A percentile compares a stretch with the other conserved stretches of the same genome.
Evolutionary conservation across 2,888 invertebrate species (phyloP).

Genomic region (Cheilosia grossa): DNA sequence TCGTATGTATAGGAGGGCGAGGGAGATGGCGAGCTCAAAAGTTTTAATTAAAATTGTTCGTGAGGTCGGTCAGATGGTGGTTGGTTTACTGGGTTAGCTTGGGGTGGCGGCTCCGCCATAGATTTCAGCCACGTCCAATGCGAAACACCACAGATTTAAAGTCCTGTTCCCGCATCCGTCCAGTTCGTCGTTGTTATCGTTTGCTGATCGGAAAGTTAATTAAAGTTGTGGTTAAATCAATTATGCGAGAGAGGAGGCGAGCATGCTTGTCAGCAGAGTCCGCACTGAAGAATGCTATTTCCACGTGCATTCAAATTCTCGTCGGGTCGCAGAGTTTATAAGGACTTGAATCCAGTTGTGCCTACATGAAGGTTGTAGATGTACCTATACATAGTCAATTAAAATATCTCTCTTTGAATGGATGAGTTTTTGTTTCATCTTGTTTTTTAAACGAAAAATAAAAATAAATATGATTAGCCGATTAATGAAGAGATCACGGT

Average conservation of each 20-base stretch:
- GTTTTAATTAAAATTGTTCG: constrained; percentile 74
- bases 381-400: too few relatives aligned
- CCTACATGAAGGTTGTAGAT: too few relatives aligned
- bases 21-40: constrained; percentile 34
- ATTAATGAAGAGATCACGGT: too few relatives aligned
- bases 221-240: constrained; percentile 72
- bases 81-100: constrained; percentile 48
- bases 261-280: constrained; percentile 21
- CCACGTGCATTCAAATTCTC: constrained; percentile 19
- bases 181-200: constrained; percentile 58
- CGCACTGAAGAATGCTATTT: constrained; percentile 20
- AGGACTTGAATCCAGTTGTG: too few relatives aligned
- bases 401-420: too few relatives aligned
- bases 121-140: constrained; percentile 33
- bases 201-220: constrained; percentile 70
- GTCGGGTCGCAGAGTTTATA: neutral
- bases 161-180: constrained; percentile 22
- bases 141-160: constrained; percentile 51
- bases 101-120: constrained; percentile 3
- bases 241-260: constrained; percentile 20
- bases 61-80: constrained; percentile 60
- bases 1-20: neutral
- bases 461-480: too few relatives aligned
- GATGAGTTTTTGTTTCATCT: too few relatives aligned
- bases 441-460: too few relatives aligned